Evolutionary conservation across 2,797 vertebrate genomes (phyloP).

Genomic region (Brachyalestes nurse): DNA sequence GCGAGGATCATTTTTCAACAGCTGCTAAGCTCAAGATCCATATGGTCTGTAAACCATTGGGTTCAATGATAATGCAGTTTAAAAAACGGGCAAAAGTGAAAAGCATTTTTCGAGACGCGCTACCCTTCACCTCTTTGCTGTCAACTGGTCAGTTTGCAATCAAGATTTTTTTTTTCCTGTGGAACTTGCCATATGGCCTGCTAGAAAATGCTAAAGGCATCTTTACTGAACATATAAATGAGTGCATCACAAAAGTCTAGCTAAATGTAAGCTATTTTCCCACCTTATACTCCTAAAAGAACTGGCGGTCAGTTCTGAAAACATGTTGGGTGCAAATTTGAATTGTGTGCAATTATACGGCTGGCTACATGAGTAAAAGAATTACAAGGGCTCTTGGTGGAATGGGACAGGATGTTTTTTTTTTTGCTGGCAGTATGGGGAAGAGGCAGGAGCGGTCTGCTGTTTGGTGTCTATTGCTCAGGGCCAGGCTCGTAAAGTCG

Average conservation of each 20-base stretch:
- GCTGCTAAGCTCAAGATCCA: not conserved
- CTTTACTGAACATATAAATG: not conserved
- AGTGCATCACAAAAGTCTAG: not conserved
- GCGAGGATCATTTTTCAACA: not conserved
- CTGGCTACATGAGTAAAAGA: constrained; percentile 61
- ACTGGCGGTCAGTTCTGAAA: constrained; percentile 7
- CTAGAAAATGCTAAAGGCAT: not conserved
- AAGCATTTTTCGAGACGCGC: not conserved
- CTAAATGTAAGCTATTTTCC: not conserved
- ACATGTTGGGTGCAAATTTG: constrained; percentile 28
- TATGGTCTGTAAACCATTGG: not conserved
- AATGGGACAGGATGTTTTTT: constrained; percentile 51
- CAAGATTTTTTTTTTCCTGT: not conserved
- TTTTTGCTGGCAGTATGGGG: constrained; percentile 55
- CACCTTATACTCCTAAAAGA: not conserved
- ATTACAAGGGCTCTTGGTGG: constrained; percentile 58
- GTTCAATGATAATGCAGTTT: not conserved
- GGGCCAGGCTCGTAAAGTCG: constrained; percentile 66
- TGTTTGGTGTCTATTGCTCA: constrained; percentile 50
- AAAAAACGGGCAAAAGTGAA: not conserved
- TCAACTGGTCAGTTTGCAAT: not conserved
- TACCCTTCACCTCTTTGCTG: not conserved
- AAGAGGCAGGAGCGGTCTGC: constrained; percentile 55
- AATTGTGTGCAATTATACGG: constrained; percentile 69
- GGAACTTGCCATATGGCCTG: not conserved